phyloP scores from a whole-genome alignment of 2,113 vertebrate genomes.

The Hipposideros armiger region DNA sequence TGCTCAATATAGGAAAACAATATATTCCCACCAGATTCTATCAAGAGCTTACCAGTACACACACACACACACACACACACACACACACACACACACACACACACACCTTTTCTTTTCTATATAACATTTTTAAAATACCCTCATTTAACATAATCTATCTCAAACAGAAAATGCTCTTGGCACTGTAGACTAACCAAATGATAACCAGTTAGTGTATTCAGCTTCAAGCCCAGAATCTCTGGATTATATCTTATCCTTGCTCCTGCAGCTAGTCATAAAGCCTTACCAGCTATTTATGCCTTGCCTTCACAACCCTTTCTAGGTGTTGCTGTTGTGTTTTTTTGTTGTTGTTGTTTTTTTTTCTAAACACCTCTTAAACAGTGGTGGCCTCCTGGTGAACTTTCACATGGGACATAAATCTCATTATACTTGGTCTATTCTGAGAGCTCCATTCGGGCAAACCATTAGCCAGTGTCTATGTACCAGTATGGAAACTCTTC shows the following conservation, averaged over 20 bases:
- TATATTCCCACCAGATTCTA: background rate
- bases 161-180: background rate
- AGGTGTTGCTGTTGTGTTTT: background rate
- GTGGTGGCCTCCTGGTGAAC: background rate
- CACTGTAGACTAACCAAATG: background rate
- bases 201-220: background rate
- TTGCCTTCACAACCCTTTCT: background rate
- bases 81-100: too few species aligned
- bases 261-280: constrained; percentile 21
- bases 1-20: background rate
- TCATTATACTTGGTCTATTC: background rate
- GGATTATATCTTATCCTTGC: background rate
- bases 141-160: background rate
- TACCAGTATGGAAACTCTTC: background rate
- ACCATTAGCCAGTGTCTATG: background rate
- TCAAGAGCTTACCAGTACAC: background rate
- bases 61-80: too few species aligned
- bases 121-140: background rate
- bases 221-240: background rate
- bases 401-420: background rate
- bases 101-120: background rate
- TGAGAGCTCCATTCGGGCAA: background rate
- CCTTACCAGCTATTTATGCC: background rate
- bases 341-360: constrained; percentile 49
- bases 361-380: constrained; percentile 54